Base-by-base conservation (phyloP, 2,888 invertebrate genomes). In the Glyphotaelius pellucidus region DNA sequence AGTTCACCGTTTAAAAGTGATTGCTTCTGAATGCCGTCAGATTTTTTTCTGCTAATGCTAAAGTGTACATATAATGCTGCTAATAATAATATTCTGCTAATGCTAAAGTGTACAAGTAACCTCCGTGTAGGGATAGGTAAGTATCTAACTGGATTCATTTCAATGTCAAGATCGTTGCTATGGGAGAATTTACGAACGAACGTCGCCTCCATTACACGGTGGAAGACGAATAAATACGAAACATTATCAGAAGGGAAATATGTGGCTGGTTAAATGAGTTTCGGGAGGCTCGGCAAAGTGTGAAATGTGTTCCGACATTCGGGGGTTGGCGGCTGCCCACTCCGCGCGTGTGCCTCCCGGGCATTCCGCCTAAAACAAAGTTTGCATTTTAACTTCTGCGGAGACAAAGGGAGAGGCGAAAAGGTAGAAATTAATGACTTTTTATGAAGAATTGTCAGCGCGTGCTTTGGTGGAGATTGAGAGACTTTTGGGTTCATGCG, bases 371-470 rank as follows among this genome's bases (percentile, higher is more conserved):
- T 93, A 90, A 91, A 93, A 93, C 92, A 92, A 92, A 93, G 92
- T 93, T 93, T 92, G 92, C 93, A 93, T 93, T 93, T 92, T 92
- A 93, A 80, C 91, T 93, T 92, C 84, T 47, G 93, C 92, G 90
- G 92, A 91, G 93, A 92, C 93, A 92, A 93, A 93, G 91, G 90
- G 89, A 90, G 86, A 92, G 88, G 90, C 92, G 87, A 91, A 90
- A 93, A 93, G 93, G 93, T 92, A 91, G 90, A 91, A 92, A 93
- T 92, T 93, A 93, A 93, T 92, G 93, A 93, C 93, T 93, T 93
- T 93, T 93, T 93, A 93, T 93, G 93, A 93, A 93, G 92, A 93
- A 93, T 93, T 92, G 93, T 90, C 91, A 85, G 92, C 90, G 90
- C 93, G 93, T 93, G 93, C 92, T 80, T 80, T 87, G 85, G 81